Conservation (phyloP, 1,140 invertebrate species). For the Theocolax elegans region DNA sequence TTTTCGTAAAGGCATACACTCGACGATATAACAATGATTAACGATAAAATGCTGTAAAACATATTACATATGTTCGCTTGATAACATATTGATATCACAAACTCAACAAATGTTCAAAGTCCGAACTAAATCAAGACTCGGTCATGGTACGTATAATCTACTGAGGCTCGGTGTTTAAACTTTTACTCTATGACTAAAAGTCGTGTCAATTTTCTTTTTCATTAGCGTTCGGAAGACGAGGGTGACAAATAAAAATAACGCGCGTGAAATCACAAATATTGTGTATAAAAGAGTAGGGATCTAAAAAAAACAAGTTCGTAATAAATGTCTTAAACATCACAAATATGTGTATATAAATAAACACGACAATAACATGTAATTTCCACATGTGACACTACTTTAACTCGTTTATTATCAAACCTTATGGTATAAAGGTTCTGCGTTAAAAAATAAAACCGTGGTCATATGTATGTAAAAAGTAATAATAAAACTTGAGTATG, state of each 20-base stretch:
- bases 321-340: constrained; percentile 24
- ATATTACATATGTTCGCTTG: constrained; percentile 9
- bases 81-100: constrained; percentile 27
- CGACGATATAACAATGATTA: constrained; percentile 21
- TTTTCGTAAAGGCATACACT: constrained; percentile 17
- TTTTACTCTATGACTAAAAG: background rate
- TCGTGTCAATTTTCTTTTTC: background rate
- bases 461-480: background rate
- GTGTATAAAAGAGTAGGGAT: background rate
- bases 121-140: background rate
- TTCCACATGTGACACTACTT: constrained; percentile 3
- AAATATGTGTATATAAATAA: constrained; percentile 10
- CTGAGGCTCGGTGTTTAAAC: background rate
- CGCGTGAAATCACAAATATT: background rate
- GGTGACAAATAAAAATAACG: background rate
- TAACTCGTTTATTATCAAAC: constrained; percentile 9
- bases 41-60: constrained; percentile 20
- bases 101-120: constrained; percentile 15
- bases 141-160: constrained; percentile 16
- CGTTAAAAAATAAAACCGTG: too few relatives aligned
- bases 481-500: constrained; percentile 8
- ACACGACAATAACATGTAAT: constrained; percentile 24
- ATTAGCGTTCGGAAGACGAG: background rate
- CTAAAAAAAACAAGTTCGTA: constrained; percentile 8
- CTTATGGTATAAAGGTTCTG: too few relatives aligned